Conservation (phyloP, 2,113 vertebrate species). For the Thamnophis sirtalis region DNA sequence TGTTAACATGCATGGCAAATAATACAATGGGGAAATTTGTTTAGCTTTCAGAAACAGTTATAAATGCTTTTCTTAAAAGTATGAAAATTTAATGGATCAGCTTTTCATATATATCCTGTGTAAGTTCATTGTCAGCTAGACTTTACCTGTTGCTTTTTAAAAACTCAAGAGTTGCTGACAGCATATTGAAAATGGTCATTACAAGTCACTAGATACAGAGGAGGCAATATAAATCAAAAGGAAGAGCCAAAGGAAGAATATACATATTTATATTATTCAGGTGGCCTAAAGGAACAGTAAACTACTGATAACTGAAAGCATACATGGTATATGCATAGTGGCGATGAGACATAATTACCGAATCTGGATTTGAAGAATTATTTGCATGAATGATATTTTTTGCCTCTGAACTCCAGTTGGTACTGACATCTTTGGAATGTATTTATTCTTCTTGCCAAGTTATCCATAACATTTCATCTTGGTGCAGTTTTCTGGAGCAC, state of each 20-base stretch:
- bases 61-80: neutral
- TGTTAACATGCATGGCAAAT: constrained; percentile 1
- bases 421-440: neutral
- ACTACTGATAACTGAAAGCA: neutral
- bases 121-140: neutral
- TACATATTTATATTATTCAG: neutral
- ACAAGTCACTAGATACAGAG: neutral
- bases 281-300: neutral
- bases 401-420: neutral
- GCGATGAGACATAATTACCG: neutral
- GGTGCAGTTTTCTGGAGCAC: constrained; percentile 26
- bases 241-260: neutral
- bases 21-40: neutral
- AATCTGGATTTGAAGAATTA: neutral
- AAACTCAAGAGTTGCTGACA: neutral
- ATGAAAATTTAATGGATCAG: neutral
- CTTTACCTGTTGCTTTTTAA: constrained; percentile 38
- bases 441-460: neutral
- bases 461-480: constrained; percentile 8
- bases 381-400: neutral
- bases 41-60: neutral
- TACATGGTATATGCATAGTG: neutral
- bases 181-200: neutral
- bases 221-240: neutral
- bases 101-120: constrained; percentile 1